phyloP scores from a whole-genome alignment of 2,888 invertebrate species.

The Mythimna vitellina region DNA sequence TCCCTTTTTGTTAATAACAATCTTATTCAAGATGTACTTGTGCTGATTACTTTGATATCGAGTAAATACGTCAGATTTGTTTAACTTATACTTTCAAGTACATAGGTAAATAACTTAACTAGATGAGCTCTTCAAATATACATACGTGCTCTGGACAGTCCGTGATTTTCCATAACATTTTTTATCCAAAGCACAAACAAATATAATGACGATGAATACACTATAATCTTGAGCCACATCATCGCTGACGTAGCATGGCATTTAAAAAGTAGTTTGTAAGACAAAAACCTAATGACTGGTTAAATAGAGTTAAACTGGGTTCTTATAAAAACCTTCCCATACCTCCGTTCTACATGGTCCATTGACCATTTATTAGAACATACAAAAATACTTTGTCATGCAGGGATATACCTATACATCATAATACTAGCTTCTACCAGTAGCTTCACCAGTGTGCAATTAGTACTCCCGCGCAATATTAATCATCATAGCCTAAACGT shows the following conservation, averaged over 20 bases:
- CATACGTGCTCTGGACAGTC: slow-evolving; percentile 16
- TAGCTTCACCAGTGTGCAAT: too few species aligned
- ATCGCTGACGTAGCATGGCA: slow-evolving; percentile 3
- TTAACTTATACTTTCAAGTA: slow-evolving; percentile 7
- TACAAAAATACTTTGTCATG: neutral
- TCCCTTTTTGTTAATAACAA: slow-evolving; percentile 25
- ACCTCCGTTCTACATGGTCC: neutral
- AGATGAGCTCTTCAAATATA: slow-evolving; percentile 23
- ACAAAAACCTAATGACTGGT: slow-evolving; percentile 29
- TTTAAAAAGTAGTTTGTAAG: slow-evolving; percentile 7
- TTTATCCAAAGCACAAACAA: slow-evolving; percentile 31
- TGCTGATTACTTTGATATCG: slow-evolving; percentile 20
- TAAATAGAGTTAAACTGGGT: neutral
- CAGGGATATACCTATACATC: neutral
- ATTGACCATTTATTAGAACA: neutral
- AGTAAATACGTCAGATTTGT: slow-evolving; percentile 26
- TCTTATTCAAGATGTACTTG: slow-evolving; percentile 20
- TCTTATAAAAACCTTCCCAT: slow-evolving; percentile 8
- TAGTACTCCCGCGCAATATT: too few species aligned
- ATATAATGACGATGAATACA: slow-evolving; percentile 24
- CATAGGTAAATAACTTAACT: slow-evolving; percentile 10
- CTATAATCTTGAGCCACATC: slow-evolving; percentile 27
- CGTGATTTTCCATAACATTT: slow-evolving; percentile 46
- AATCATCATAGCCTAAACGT: too few species aligned
- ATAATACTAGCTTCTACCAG: neutral